Base-by-base conservation (phyloP, 2,888 invertebrate genomes). In the Xestobium rufovillosum region DNA sequence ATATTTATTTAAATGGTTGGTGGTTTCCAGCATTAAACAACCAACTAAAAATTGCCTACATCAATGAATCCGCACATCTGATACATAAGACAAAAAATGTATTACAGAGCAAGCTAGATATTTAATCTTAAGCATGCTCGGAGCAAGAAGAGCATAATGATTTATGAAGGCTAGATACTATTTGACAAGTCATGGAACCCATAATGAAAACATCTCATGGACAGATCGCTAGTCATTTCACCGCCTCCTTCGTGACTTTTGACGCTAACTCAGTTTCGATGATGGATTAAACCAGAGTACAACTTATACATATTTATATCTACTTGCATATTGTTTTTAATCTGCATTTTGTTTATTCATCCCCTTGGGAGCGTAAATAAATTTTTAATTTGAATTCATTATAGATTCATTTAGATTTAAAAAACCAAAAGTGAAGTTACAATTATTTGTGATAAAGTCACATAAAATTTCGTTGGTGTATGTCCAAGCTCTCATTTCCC, bases 181-280 rank as follows among this genome's bases (percentile, higher is more conserved):
- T 63, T 62, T 57, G 62, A 61, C 63, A 57, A 64, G 64, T 65
- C 65, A 65, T 60, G 63, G 63, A 63, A 57, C 63, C 62, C 61
- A 63, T 65, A 64, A 65, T 65, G 63, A 64, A 65, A 65, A 65
- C 64, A 65, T 65, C 65, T 64, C 59, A 59, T 57, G 58, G 63
- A 64, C 63, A 63, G 63, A 63, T 65, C 63, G 65, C 65, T 62
- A 65, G 65, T 65, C 63, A 65, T 59, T 65, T 63, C 63, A 60
- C 65, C 65, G 65, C 65, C 65, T 64, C 53, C 57, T 62, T 63
- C 64, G 65, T 65, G 63, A 65, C 65, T 65, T 65, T 65, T 65
- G 61, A 65, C 65, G 65, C 65, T 62, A 61, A 61, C 60, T 53
- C 56, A 47, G 47, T 50, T 45, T 45, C 53, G 60, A 62, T 63